phyloP scores from a whole-genome alignment of 2,797 vertebrate genomes.

The Acanthornis magna region DNA sequence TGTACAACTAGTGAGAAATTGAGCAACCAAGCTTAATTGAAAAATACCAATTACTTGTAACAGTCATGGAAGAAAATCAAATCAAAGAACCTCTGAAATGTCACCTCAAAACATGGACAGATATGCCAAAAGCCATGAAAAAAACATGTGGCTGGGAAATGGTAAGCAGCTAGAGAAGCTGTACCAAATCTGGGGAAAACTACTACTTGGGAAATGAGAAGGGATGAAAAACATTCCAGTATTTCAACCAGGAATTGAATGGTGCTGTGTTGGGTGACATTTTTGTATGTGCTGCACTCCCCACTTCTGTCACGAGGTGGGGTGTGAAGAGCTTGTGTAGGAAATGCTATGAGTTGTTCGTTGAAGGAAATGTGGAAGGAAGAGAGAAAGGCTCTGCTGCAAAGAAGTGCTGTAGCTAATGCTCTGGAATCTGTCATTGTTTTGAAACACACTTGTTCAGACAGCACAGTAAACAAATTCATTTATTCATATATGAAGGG shows the following conservation, averaged over 20 bases:
- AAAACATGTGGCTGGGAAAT: accelerated
- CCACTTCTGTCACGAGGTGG: slow-evolving; percentile 22
- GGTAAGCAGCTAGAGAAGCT: neutral
- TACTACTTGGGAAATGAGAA: neutral
- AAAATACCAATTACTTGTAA: neutral
- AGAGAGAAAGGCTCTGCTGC: neutral
- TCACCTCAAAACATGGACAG: neutral
- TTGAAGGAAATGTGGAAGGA: neutral
- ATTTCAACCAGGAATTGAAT: neutral
- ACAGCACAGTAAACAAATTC: slow-evolving; percentile 14
- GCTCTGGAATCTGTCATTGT: neutral
- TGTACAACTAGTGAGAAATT: neutral
- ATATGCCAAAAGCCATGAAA: neutral
- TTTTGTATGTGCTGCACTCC: neutral
- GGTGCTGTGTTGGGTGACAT: neutral
- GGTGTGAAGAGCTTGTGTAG: slow-evolving; percentile 15
- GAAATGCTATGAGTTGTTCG: neutral
- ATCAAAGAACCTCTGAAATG: neutral
- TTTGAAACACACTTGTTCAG: neutral
- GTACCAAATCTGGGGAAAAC: neutral
- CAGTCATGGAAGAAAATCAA: accelerated
- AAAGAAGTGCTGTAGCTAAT: neutral
- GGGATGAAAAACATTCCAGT: neutral
- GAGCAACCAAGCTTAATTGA: neutral
- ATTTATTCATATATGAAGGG: neutral